These are phyloP conservation scores for Recurvirostra avosetta DNA, from an alignment of 2,113 vertebrate species.

Conservation along the genomic window DNA sequence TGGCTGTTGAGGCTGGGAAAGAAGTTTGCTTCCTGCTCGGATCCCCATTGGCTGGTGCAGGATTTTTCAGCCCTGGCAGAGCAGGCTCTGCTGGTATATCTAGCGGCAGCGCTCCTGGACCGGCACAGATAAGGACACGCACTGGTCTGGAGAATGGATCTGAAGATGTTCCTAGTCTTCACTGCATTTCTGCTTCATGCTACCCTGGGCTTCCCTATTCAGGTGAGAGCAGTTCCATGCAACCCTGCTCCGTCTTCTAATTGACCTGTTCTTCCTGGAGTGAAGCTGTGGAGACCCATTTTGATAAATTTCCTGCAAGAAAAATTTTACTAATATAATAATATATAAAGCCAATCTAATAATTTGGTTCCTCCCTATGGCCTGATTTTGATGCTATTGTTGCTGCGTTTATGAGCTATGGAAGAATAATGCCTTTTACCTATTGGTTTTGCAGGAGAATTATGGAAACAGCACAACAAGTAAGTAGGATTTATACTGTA, in stretches of 20 bases:
- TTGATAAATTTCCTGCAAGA: background rate
- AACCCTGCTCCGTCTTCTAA: accelerated
- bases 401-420: background rate
- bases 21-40: background rate
- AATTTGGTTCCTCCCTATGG: background rate
- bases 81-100: constrained; percentile 48
- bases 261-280: background rate
- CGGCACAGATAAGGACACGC: background rate
- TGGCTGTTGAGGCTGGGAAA: background rate
- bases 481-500: constrained; percentile 41
- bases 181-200: background rate
- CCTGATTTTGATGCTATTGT: background rate
- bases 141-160: background rate
- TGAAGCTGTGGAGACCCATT: background rate
- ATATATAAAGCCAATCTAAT: background rate
- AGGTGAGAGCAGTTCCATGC: constrained; percentile 16
- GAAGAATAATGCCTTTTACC: constrained; percentile 21
- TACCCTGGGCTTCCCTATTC: background rate
- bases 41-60: constrained; percentile 30
- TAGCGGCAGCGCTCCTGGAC: background rate
- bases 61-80: background rate
- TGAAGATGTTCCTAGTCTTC: background rate
- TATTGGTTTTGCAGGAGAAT: constrained; percentile 50
- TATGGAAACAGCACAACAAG: constrained; percentile 34
- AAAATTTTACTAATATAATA: background rate